Percentiles rank a stretch among this genome's conserved stretches.
phyloP scores from a whole-genome alignment of 2,888 invertebrate species.

The Panzeria rudis region DNA sequence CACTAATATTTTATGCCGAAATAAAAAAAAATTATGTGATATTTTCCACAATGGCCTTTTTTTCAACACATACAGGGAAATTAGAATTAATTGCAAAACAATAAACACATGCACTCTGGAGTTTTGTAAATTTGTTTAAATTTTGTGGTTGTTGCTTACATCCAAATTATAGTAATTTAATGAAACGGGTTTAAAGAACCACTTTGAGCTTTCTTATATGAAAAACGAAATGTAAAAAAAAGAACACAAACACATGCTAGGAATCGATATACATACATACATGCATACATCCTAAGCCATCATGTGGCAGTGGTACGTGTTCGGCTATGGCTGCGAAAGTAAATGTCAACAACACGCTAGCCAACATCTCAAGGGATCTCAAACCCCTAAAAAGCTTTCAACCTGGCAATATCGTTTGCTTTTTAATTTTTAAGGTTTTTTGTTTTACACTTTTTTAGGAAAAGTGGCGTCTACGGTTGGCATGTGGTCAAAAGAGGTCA shows the following conservation, averaged over 20 bases:
- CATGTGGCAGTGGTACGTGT: slow-evolving; percentile 50
- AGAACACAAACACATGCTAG: slow-evolving; percentile 14
- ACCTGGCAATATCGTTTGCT: slow-evolving; percentile 40
- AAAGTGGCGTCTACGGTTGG: slow-evolving; percentile 61
- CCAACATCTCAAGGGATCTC: slow-evolving; percentile 64
- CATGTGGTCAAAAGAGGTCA: slow-evolving; percentile 72
- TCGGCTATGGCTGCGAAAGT: slow-evolving; percentile 64
- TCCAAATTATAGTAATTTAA: slow-evolving; percentile 38
- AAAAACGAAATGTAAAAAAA: slow-evolving; percentile 9
- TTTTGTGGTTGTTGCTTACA: slow-evolving; percentile 17
- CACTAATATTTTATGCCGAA: not conserved
- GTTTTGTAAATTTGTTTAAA: slow-evolving; percentile 24
- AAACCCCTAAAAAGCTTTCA: slow-evolving; percentile 62
- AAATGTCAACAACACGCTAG: slow-evolving; percentile 70
- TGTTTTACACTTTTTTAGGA: slow-evolving; percentile 47
- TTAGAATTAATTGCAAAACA: slow-evolving; percentile 35
- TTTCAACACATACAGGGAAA: not conserved
- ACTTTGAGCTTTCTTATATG: slow-evolving; percentile 40
- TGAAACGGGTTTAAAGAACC: slow-evolving; percentile 21
- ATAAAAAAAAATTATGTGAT: not conserved
- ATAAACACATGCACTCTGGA: slow-evolving; percentile 24
- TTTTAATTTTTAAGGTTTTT: slow-evolving; percentile 22
- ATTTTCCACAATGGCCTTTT: not conserved
- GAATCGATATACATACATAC: not conserved
- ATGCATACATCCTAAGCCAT: slow-evolving; percentile 9